Base-by-base conservation (phyloP, 2,797 vertebrate genomes). In the Amblyopsis hoosieri region DNA sequence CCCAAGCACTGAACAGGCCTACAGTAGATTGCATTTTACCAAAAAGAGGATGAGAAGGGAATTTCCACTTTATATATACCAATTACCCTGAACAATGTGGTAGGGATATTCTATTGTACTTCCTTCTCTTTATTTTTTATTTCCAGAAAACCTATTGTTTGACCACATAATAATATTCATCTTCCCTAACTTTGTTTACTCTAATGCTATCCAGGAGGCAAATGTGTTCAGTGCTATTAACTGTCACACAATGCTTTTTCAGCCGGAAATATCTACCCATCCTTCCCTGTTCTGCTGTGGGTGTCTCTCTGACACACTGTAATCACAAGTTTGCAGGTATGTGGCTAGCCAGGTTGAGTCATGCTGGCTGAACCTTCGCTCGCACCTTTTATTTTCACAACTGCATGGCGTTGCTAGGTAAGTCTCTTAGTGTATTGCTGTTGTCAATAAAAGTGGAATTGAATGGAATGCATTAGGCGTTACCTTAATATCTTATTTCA, bases 241-340 rank as follows among this genome's bases (percentile, higher is more conserved):
- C 33, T 61, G 59, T 59, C 59, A 37, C 29, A 37, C 51, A 8
- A 31, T 12, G 58, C 45, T 3, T 17, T 9, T 46, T 12, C 14
- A 17, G 50, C 19, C 12, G 31, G 59, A 23, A 42, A 4, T 57
- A 53, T 66, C 64, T 45, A 68, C 42, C 66, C 55, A 10, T 49
- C 60, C 11, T 64, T 62, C 60, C 68, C 63, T 17, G 45, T 60
- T 67, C 65, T 51, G 62, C 51, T 46, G 56, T 78, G 71, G 77
- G 67, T 75, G 78, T 84, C 73, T 82, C 75, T 78, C 62, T 76
- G 68, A 71, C 68, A 70, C 23, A 29, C 23, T 29, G 23, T 82
- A 84, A 87, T 86, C 83, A 87, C 42, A 83, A 86, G 68, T 76
- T 76, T 77, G 71, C 70, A 90, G 87, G 87, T 90, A 90, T 89